Evolutionary conservation across 2,113 vertebrate genomes (phyloP).

Genomic region (Neopipo cinnamomea): DNA sequence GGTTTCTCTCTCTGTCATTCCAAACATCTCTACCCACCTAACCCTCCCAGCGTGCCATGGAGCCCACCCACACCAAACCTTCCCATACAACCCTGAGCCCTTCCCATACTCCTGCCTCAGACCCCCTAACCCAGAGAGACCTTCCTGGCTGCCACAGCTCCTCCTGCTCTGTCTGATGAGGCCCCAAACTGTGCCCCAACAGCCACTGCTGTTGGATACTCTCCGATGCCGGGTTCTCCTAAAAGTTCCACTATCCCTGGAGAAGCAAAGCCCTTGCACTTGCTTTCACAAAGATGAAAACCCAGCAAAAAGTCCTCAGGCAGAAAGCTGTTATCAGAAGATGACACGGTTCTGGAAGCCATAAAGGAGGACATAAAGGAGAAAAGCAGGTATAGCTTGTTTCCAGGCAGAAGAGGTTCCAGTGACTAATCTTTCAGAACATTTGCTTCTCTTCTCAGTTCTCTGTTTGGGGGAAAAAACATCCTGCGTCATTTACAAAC

Average conservation of each 20-base stretch:
- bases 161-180: neutral
- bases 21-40: neutral
- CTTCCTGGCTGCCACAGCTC: neutral
- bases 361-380: neutral
- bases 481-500: neutral
- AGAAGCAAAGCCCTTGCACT: neutral
- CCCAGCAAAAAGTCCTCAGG: neutral
- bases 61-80: neutral
- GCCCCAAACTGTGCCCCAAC: neutral
- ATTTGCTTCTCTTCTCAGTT: neutral
- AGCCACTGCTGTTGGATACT: neutral
- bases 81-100: neutral
- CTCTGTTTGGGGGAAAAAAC: neutral
- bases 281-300: neutral
- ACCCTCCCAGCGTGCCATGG: accelerated
- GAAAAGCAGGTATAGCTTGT: neutral
- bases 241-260: neutral
- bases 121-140: neutral
- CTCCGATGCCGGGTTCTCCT: neutral
- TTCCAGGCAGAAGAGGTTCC: neutral
- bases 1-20: neutral
- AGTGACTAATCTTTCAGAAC: neutral
- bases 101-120: neutral
- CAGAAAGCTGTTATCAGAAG: neutral
- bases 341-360: neutral